Evolutionary conservation across 2,113 vertebrate species (phyloP).

Genomic region (Gallinago paraguaiae): DNA sequence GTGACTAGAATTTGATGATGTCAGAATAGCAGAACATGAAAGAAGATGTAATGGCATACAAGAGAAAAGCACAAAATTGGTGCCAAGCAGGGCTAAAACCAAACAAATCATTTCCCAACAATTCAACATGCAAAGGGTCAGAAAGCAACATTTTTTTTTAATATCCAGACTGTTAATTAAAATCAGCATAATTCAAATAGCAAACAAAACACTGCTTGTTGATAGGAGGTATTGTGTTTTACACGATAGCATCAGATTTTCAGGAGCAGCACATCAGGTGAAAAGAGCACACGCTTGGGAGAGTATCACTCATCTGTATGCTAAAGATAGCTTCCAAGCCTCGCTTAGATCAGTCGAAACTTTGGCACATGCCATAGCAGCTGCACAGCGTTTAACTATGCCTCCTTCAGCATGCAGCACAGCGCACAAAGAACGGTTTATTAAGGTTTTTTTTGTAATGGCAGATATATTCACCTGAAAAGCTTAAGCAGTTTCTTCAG

Average conservation of each 20-base stretch:
- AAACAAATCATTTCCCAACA: slow-evolving; percentile 18
- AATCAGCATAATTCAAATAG: neutral
- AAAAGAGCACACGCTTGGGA: neutral
- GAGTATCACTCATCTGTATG: neutral
- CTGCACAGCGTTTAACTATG: neutral
- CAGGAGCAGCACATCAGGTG: slow-evolving; percentile 3
- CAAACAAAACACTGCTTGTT: neutral
- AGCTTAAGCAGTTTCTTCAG: neutral
- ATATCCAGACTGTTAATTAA: neutral
- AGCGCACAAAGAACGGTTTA: neutral
- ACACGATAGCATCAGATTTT: neutral
- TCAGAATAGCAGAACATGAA: slow-evolving; percentile 37
- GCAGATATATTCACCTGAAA: neutral
- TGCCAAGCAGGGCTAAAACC: slow-evolving; percentile 14
- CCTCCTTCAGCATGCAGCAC: neutral
- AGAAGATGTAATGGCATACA: neutral
- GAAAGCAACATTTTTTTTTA: neutral
- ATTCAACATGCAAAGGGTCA: neutral
- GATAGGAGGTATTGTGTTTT: neutral
- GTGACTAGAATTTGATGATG: slow-evolving; percentile 27
- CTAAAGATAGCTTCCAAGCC: neutral
- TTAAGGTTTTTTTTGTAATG: neutral
- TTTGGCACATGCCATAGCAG: neutral
- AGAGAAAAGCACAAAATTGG: neutral
- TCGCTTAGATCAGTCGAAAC: neutral